Base-by-base conservation (phyloP, 2,888 invertebrate genomes). In the Scrobipalpa atriplicella region DNA sequence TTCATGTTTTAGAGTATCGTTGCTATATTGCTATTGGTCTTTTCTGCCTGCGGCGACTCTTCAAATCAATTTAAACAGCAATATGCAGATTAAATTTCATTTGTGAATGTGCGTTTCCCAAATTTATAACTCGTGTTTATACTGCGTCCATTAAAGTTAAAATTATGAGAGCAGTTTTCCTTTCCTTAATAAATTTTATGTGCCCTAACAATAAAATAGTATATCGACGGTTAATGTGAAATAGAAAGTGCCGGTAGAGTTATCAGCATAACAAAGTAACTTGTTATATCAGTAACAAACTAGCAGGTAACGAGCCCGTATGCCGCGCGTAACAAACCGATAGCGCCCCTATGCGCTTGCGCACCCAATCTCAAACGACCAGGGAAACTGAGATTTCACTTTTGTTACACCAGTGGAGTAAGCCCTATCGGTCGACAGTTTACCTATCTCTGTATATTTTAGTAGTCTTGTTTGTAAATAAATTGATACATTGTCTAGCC, bases 261-360 rank as follows among this genome's bases (percentile, higher is more conserved):
- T 75, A 70, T 73, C 72, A 75, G 73, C 71, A 47, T 47, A 78
- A 78, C 70, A 71, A 74, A 71, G 73, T 76, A 78, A 79, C 78
- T 77, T 82, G 77, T 73, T 68, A 74, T 69, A 70, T 71, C 72
- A 70, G 72, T 71, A 75, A 79, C 79, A 73, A 65, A 76, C 18
- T 13, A 63, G 47, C 47, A 52, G 52, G 63, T 52, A 63, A 80
- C 72, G 71, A 69, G 67, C 90, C 89, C 89, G 86, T 81, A 89
- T 87, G 74, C 69, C 67, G 66, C 67, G 66, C 70, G 72, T 79
- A 83, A 83, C 80, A 70, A 83, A 78, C 74, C 69, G 87, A 90
- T 90, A 89, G 75, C 41, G 79, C 91, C 91, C 91, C 79, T 78
- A 91, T 90, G 73, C 70, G 80, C 78, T 90, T 89, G 73, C 70